Conservation (phyloP, 2,888 invertebrate species). For the Coleophora flavipennella region DNA sequence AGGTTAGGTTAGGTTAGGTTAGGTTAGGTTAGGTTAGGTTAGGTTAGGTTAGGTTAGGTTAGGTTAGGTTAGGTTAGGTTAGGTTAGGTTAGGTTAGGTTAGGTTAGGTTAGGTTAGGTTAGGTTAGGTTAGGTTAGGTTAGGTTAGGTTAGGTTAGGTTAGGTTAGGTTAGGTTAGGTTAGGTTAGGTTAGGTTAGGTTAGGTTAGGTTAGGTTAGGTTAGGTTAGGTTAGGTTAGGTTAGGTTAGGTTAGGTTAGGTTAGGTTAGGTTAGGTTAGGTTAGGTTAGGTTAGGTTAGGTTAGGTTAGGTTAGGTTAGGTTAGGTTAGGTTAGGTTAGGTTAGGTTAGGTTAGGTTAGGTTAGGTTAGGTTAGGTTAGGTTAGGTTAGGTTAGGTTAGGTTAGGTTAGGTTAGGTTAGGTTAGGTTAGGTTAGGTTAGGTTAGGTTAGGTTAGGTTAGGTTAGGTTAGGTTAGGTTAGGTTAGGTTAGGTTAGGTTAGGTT, state of each 20-base stretch:
- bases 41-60: slow-evolving; percentile 2
- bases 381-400: too few relatives aligned
- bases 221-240: too few relatives aligned
- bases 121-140: slow-evolving; percentile 9
- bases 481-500: too few relatives aligned
- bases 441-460: too few relatives aligned
- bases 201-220: slow-evolving; percentile 13
- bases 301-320: too few relatives aligned
- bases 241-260: slow-evolving; percentile 11
- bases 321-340: too few relatives aligned
- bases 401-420: too few relatives aligned
- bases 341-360: too few relatives aligned
- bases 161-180: slow-evolving; percentile 13
- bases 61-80: slow-evolving; percentile 1
- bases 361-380: too few relatives aligned
- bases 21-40: slow-evolving; percentile 13
- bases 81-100: slow-evolving; percentile 2
- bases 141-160: slow-evolving; percentile 14
- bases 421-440: too few relatives aligned
- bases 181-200: slow-evolving; percentile 14
- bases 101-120: slow-evolving; percentile 1
- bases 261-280: slow-evolving; percentile 9
- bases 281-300: slow-evolving; percentile 12
- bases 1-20: slow-evolving; percentile 13
- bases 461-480: too few relatives aligned